phyloP scores from a whole-genome alignment of 2,797 vertebrate species.

The Chaenodraco wilsoni region DNA sequence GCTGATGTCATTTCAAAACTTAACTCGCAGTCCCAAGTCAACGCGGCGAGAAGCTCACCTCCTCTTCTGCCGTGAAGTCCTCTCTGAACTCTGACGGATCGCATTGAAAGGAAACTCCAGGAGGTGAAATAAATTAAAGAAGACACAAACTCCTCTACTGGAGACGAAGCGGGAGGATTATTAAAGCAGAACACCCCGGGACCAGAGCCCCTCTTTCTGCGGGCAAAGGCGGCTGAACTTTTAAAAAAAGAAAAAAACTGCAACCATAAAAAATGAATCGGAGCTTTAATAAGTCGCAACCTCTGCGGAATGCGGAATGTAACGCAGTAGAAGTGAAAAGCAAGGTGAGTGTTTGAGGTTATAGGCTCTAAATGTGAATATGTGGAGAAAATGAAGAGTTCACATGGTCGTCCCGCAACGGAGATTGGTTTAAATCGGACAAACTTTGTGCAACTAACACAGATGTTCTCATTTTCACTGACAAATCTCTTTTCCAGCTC shows the following conservation, averaged over 20 bases:
- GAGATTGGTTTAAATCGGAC: slow-evolving; percentile 26
- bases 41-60: slow-evolving; percentile 65
- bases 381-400: slow-evolving; percentile 22
- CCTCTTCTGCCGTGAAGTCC: slow-evolving; percentile 51
- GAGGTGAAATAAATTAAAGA: slow-evolving; percentile 32
- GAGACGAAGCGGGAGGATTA: slow-evolving; percentile 45
- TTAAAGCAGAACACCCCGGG: slow-evolving; percentile 34
- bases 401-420: slow-evolving; percentile 60
- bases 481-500: neutral
- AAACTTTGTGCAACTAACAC: slow-evolving; percentile 22
- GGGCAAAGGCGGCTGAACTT: slow-evolving; percentile 65
- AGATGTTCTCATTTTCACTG: neutral
- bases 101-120: slow-evolving; percentile 4
- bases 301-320: slow-evolving; percentile 88
- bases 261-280: slow-evolving; percentile 87
- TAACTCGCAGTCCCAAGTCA: slow-evolving; percentile 76
- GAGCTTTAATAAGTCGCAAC: slow-evolving; percentile 94
- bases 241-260: slow-evolving; percentile 15
- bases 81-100: slow-evolving; percentile 33
- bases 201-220: slow-evolving; percentile 67
- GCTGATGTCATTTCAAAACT: slow-evolving; percentile 87
- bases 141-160: slow-evolving; percentile 6
- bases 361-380: neutral
- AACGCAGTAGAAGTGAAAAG: slow-evolving; percentile 96
- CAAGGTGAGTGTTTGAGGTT: slow-evolving; percentile 86